Conservation (phyloP, 1,140 invertebrate species). For the Drepana arcuata region DNA sequence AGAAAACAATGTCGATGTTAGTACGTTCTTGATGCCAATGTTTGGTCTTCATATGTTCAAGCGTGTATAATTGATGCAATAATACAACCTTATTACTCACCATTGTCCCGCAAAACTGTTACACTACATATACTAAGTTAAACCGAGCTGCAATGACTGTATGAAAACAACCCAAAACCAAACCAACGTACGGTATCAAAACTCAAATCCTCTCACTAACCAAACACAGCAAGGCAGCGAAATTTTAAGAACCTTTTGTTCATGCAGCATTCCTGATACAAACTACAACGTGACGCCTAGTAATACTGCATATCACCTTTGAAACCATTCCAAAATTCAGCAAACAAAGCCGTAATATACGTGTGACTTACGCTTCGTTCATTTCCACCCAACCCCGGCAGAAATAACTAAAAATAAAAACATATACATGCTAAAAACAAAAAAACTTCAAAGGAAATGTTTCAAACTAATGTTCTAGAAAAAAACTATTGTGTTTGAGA, state of each 20-base stretch:
- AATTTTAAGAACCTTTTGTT: constrained; percentile 4
- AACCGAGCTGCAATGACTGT: too few relatives aligned
- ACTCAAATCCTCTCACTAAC: background rate
- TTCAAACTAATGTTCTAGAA: too few relatives aligned
- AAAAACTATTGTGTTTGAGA: too few relatives aligned
- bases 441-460: constrained; percentile 2
- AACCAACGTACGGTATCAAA: too few relatives aligned
- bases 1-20: too few relatives aligned
- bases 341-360: constrained; percentile 51
- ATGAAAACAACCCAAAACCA: too few relatives aligned
- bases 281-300: constrained; percentile 10
- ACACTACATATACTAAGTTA: too few relatives aligned
- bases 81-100: too few relatives aligned
- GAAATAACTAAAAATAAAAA: constrained; percentile 60
- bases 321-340: constrained; percentile 31
- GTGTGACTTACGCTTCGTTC: constrained; percentile 53
- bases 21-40: too few relatives aligned
- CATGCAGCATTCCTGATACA: constrained; percentile 13
- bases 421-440: constrained; percentile 33
- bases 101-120: too few relatives aligned
- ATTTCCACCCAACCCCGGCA: constrained; percentile 52
- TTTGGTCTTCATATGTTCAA: too few relatives aligned
- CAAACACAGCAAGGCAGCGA: background rate
- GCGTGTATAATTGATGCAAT: too few relatives aligned
- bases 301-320: constrained; percentile 18